Evolutionary conservation across 1,140 invertebrate species (phyloP).

Genomic region (Kradibia gibbosae): DNA sequence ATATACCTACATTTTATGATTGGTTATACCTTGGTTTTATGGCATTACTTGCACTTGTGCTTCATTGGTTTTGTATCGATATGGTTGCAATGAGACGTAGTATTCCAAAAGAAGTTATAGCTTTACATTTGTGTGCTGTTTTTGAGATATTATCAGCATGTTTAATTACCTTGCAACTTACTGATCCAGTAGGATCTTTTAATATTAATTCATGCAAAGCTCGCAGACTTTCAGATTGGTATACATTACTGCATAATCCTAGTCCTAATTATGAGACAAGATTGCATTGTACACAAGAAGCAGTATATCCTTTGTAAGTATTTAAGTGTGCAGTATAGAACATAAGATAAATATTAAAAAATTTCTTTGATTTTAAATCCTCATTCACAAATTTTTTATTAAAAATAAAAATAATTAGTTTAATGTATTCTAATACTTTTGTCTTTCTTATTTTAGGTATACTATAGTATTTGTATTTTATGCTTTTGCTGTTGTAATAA

Average conservation of each 20-base stretch:
- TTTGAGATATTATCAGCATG: conserved; percentile 84
- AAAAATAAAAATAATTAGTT: neutral
- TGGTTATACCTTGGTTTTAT: conserved; percentile 96
- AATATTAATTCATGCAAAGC: conserved; percentile 84
- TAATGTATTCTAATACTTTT: neutral
- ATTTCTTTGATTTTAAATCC: neutral
- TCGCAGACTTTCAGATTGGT: conserved; percentile 92
- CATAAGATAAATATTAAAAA: neutral
- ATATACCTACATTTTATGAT: conserved; percentile 88
- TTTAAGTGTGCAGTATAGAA: neutral
- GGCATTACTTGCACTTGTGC: conserved; percentile 85
- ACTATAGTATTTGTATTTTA: conserved; percentile 96
- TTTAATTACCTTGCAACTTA: conserved; percentile 82
- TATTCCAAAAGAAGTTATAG: conserved; percentile 81
- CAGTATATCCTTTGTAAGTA: conserved; percentile 95
- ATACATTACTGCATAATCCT: conserved; percentile 95
- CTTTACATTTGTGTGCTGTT: conserved; percentile 84
- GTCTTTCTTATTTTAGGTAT: conserved; percentile 79
- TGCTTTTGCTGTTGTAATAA: conserved; percentile 84
- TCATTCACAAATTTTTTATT: neutral
- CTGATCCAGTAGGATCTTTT: conserved; percentile 84
- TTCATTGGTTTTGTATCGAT: conserved; percentile 95
- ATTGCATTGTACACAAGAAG: conserved; percentile 95
- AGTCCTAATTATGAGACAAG: conserved; percentile 90
- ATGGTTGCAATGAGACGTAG: conserved; percentile 83